Evolutionary conservation across 2,888 invertebrate genomes (phyloP), one percentile per base, ranked within the genome.

Genomic region (Apantesis nais): DNA sequence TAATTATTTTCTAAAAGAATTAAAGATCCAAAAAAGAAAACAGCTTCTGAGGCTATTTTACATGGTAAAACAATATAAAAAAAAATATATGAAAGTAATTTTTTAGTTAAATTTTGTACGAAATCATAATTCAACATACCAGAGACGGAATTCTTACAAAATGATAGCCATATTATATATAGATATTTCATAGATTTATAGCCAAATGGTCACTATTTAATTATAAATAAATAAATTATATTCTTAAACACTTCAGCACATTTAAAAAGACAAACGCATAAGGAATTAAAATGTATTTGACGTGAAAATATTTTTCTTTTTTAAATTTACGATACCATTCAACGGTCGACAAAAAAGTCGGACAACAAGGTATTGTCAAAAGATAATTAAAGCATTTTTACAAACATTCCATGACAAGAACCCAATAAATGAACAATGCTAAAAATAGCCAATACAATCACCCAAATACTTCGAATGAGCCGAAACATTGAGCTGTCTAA

Each of bases 401-500:
- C 16, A 68, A 22, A 64, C 60, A 67, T 68, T 58, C 25, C 68
- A 52, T 64, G 31, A 58, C 34, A 31, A 63, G 22, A 58, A 64
- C 64, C 39, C 55, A 29, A 44, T 58, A 31, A 66, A 37, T 29
- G 22, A 66, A 62, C 65, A 65, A 61, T 22, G 25, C n/a, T 31
- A 3, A 62, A 66, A 70, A 62, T 66, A 61, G n/a, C 25, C n/a
- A 29, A 8, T 25, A 44, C 34, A 68, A 71, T 72, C 62, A 62
- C 31, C 69, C n/a, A 60, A 37, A 72, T 68, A 61, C 29, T 41
- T 29, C 29, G 44, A 60, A 64, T 62, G 44, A 66, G 60, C 71
- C 37, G 41, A 72, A 52, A 66, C 66, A 67, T 58, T 44, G 34
- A 66, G 31, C 75, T 63, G 72, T 74, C 70, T 25, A 62, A 73